Percentiles rank a stretch among this genome's conserved stretches.
These are phyloP conservation scores for Lasioglossum zephyrum DNA, from an alignment of 2,888 invertebrate genomes.

Conservation along the genomic window DNA sequence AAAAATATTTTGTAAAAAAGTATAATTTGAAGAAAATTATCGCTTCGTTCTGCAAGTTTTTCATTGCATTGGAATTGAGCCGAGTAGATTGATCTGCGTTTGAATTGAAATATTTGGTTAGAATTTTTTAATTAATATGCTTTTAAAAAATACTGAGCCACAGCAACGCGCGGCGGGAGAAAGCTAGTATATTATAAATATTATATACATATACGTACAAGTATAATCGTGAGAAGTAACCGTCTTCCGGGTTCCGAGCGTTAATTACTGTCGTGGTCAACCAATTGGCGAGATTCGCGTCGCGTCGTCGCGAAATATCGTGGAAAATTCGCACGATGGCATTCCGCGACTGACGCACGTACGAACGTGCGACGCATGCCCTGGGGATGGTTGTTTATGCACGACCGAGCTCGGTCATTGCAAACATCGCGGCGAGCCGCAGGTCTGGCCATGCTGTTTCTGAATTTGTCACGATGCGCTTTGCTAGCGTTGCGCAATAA, in stretches of 20 bases:
- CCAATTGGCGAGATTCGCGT: conserved; percentile 14
- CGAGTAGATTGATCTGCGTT: no score
- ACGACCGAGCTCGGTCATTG: conserved; percentile 4
- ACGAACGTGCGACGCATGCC: neutral
- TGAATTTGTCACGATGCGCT: conserved; percentile 50
- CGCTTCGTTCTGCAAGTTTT: no score
- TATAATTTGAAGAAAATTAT: no score
- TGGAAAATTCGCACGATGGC: neutral
- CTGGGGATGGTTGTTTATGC: neutral
- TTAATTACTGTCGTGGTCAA: neutral
- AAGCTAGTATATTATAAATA: no score
- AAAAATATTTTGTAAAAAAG: no score
- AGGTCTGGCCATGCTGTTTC: conserved; percentile 38
- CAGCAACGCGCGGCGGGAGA: no score
- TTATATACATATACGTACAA: no score
- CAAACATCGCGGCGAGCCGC: conserved; percentile 31
- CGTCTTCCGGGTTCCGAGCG: neutral
- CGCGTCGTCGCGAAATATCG: neutral
- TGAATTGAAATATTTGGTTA: no score
- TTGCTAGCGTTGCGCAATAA: conserved; percentile 31
- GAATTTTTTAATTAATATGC: no score
- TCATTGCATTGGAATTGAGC: no score
- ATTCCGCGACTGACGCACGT: conserved; percentile 15
- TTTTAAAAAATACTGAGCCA: no score
- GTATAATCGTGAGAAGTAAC: neutral